These are phyloP conservation scores for Luehdorfia chinensis DNA, from an alignment of 1,140 invertebrate genomes.

Conservation along the genomic window DNA sequence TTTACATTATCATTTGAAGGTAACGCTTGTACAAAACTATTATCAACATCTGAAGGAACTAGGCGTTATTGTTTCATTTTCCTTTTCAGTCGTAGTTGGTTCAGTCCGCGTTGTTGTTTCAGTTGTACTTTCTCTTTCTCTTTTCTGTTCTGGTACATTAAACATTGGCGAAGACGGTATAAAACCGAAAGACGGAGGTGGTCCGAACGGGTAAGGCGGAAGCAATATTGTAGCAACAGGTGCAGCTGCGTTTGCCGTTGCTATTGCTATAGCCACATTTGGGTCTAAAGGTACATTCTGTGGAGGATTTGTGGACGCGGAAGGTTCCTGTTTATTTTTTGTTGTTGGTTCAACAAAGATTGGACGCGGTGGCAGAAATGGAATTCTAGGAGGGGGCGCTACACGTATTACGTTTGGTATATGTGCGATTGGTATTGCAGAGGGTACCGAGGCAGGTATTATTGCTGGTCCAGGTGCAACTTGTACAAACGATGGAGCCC, in stretches of 20 bases:
- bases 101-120: constrained; percentile 30
- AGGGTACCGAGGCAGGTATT: constrained; percentile 27
- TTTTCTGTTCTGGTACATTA: constrained; percentile 35
- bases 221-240: constrained; percentile 61
- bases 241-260: constrained; percentile 61
- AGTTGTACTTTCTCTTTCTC: constrained; percentile 46
- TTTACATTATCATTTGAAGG: constrained; percentile 57
- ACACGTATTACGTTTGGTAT: constrained; percentile 9
- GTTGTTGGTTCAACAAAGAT: constrained; percentile 27
- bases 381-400: not conserved
- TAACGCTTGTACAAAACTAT: constrained; percentile 53
- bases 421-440: constrained; percentile 24
- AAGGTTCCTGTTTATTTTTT: constrained; percentile 16
- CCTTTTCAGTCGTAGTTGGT: constrained; percentile 33
- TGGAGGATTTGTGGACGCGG: constrained; percentile 28
- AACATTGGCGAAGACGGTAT: constrained; percentile 38
- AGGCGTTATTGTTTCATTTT: constrained; percentile 45
- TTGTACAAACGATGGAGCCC: constrained; percentile 22
- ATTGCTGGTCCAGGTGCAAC: constrained; percentile 33
- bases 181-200: constrained; percentile 48
- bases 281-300: constrained; percentile 35
- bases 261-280: constrained; percentile 62
- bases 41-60: constrained; percentile 47
- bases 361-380: constrained; percentile 9
- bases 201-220: constrained; percentile 62